phyloP scores from a whole-genome alignment of 2,113 vertebrate genomes.

The Prochilodus magdalenae region DNA sequence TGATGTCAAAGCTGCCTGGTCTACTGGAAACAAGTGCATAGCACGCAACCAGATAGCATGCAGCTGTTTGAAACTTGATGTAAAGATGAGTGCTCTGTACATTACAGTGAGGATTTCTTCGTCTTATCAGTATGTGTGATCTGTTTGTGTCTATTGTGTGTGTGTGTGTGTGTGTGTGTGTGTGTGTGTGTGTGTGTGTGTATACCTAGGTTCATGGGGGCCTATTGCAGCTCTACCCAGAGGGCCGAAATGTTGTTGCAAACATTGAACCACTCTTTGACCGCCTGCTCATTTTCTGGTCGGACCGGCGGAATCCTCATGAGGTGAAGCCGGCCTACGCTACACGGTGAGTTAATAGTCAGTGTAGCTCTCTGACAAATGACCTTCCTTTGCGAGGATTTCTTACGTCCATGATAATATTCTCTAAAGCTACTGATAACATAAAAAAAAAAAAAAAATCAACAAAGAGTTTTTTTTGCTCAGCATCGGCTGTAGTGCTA shows the following conservation, averaged over 20 bases:
- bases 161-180: slow-evolving; percentile 40
- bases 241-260: slow-evolving; percentile 85
- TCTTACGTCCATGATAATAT: too few relatives aligned
- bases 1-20: neutral
- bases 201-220: slow-evolving; percentile 83
- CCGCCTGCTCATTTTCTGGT: slow-evolving; percentile 92
- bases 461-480: too few relatives aligned
- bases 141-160: slow-evolving; percentile 5
- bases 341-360: slow-evolving; percentile 78
- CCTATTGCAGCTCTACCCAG: slow-evolving; percentile 87
- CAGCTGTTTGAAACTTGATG: neutral
- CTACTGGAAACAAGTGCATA: neutral
- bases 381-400: too few relatives aligned
- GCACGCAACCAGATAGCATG: slow-evolving; percentile 8
- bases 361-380: neutral
- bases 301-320: slow-evolving; percentile 90
- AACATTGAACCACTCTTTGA: slow-evolving; percentile 91
- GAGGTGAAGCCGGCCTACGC: slow-evolving; percentile 89
- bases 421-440: too few relatives aligned
- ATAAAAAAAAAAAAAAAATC: too few relatives aligned
- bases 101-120: neutral
- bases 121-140: slow-evolving; percentile 21
- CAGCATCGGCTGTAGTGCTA: too few relatives aligned
- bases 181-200: slow-evolving; percentile 37
- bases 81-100: neutral